Evolutionary conservation across 2,888 invertebrate species (phyloP), one percentile per base, ranked within the genome.

Genomic region (Tuta absoluta): DNA sequence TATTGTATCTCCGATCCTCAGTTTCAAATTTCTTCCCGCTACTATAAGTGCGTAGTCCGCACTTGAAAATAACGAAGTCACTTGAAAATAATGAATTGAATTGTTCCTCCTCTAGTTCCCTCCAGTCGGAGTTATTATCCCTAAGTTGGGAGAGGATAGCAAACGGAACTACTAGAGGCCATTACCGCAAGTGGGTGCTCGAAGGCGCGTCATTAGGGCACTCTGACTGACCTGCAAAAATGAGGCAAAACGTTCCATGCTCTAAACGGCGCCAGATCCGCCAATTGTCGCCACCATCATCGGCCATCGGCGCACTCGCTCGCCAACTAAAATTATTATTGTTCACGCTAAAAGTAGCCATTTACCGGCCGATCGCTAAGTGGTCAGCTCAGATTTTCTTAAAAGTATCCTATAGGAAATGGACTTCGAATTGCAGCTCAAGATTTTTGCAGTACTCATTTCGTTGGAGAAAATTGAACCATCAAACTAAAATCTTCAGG

Each of bases 251-350:
- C 79, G 81, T 80, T 56, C n/a, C 56, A 17, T 17, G 24, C 28
- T 28, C 56, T 56, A 56, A 56, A 33, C 56, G 56, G 28, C 28
- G 56, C n/a, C 14, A 56, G 23, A 33, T 56, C 24, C 56, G 56
- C 12, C 28, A 56, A 28, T 56, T 56, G 24, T 17, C 56, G 17
- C 28, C 56, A 56, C 91, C 91, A 91, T 91, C 84, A 91, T 86
- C 87, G 91, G 90, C 90, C 89, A 90, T 87, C 82, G 87, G 83
- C 79, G 82, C 88, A 86, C 86, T 89, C 86, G 82, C 86, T 89
- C 86, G 82, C 78, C 84, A 85, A 88, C 91, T 90, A 89, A 89
- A 91, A 89, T 89, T 84, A 89, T 91, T 86, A 90, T 91, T 91
- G 91, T 90, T 89, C 90, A 82, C 82, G 81, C 83, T 89, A 85